These are phyloP conservation scores for Agonopterix arenella DNA, from an alignment of 2,888 invertebrate species.

Conservation along the genomic window DNA sequence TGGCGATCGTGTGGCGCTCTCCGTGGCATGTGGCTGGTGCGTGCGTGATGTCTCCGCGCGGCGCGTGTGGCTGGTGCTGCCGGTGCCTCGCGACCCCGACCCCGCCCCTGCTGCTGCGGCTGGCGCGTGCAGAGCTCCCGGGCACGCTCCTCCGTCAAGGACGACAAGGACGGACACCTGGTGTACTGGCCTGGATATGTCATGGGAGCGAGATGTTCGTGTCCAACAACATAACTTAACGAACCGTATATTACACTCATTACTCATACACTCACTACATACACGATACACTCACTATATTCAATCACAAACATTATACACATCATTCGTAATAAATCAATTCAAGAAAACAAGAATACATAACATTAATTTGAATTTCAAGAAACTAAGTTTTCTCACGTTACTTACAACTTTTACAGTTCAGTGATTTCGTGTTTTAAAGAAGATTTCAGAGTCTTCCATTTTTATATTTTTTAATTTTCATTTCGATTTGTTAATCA, in stretches of 20 bases:
- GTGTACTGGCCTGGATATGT: constrained; percentile 99
- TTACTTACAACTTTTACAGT: constrained; percentile 9
- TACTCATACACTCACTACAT: constrained; percentile 21
- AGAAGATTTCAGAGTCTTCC: constrained; percentile 28
- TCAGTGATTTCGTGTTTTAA: constrained; percentile 16
- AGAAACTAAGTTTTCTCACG: constrained; percentile 10
- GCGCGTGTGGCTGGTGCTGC: constrained; percentile 20
- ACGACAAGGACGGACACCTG: constrained; percentile 99
- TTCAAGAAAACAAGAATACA: no score
- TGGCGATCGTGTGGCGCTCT: constrained; percentile 74
- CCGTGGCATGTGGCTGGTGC: constrained; percentile 48
- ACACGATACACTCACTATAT: constrained; percentile 14
- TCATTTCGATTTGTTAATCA: constrained; percentile 25
- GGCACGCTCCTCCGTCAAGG: constrained; percentile 94
- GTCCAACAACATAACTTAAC: constrained; percentile 80
- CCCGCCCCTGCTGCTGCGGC: constrained; percentile 16
- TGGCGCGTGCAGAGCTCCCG: constrained; percentile 84
- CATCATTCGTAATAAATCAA: no score
- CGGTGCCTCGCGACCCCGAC: constrained; percentile 16
- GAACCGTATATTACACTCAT: constrained; percentile 28
- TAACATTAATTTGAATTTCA: constrained; percentile 4
- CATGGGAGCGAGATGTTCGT: constrained; percentile 99
- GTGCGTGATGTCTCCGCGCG: constrained; percentile 31
- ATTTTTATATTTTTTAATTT: constrained; percentile 24
- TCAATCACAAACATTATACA: constrained; percentile 8